Conservation (phyloP, 2,113 vertebrate genomes). For the Orthonyx spaldingii region DNA sequence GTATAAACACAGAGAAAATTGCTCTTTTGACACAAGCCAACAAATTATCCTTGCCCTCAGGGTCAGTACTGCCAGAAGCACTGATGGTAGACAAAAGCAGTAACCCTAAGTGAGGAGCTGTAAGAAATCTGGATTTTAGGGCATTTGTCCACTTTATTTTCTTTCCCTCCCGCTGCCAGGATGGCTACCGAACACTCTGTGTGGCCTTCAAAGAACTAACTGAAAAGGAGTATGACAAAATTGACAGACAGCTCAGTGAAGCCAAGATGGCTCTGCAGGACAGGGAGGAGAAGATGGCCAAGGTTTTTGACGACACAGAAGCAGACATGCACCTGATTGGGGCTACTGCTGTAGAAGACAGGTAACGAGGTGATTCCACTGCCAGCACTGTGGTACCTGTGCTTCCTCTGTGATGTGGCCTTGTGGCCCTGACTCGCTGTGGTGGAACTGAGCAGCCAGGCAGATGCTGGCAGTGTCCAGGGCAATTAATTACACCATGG, state of each 20-base stretch:
- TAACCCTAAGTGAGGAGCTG: neutral
- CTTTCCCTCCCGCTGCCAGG: conserved; percentile 65
- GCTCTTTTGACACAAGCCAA: neutral
- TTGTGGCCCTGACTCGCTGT: fast-evolving
- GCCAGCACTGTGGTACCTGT: neutral
- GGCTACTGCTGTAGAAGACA: conserved; percentile 96
- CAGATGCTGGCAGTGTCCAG: neutral
- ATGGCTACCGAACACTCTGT: conserved; percentile 92
- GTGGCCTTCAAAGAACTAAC: conserved; percentile 89
- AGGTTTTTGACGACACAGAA: conserved; percentile 90
- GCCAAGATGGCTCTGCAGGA: conserved; percentile 90
- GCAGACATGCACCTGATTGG: conserved; percentile 92
- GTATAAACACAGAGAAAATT: neutral
- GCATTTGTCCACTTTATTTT: neutral
- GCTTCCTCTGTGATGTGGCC: fast-evolving
- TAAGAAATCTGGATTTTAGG: neutral
- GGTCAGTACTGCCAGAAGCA: neutral
- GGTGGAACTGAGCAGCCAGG: neutral
- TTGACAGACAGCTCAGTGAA: conserved; percentile 78
- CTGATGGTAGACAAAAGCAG: neutral
- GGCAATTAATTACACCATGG: neutral
- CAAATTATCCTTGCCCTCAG: neutral
- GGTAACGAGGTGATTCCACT: conserved; percentile 67
- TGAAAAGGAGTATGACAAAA: conserved; percentile 78
- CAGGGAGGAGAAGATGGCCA: conserved; percentile 89